Percentiles rank a stretch among this genome's conserved stretches.
phyloP scores from a whole-genome alignment of 2,113 vertebrate genomes.

The Vulpes lagopus region DNA sequence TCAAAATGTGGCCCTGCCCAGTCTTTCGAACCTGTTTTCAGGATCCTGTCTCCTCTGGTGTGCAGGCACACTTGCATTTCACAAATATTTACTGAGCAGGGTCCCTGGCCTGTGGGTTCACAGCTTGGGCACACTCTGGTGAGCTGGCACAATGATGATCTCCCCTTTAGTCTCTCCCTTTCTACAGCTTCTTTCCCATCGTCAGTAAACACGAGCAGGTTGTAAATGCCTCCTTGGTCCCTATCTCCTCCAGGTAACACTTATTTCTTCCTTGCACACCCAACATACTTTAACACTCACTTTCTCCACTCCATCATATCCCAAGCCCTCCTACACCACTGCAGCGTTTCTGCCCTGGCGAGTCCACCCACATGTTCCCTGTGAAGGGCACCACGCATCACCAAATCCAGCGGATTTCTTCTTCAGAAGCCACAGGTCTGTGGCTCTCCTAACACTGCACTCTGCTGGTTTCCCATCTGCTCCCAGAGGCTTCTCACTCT shows the following conservation, averaged over 20 bases:
- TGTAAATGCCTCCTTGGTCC: not conserved
- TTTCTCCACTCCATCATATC: not conserved
- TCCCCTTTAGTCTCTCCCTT: not conserved
- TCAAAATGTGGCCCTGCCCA: not conserved
- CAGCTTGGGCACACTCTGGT: not conserved
- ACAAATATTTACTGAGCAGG: not conserved
- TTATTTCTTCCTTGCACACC: not conserved
- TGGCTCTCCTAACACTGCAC: not conserved
- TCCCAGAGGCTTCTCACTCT: not conserved
- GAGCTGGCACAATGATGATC: no score
- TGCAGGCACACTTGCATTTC: not conserved
- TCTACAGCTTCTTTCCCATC: not conserved
- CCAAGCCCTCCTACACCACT: not conserved
- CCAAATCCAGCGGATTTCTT: not conserved
- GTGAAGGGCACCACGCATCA: not conserved
- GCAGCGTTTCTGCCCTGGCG: not conserved
- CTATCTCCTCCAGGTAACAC: not conserved
- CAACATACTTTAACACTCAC: not conserved
- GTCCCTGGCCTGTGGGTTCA: not conserved
- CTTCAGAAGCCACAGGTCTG: not conserved
- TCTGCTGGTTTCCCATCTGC: not conserved
- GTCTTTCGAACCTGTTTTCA: not conserved
- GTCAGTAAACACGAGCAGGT: not conserved
- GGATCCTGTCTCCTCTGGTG: not conserved
- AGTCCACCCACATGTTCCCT: not conserved